Evolutionary conservation across 2,888 invertebrate genomes (phyloP).

Genomic region (Chloroclysta siterata): DNA sequence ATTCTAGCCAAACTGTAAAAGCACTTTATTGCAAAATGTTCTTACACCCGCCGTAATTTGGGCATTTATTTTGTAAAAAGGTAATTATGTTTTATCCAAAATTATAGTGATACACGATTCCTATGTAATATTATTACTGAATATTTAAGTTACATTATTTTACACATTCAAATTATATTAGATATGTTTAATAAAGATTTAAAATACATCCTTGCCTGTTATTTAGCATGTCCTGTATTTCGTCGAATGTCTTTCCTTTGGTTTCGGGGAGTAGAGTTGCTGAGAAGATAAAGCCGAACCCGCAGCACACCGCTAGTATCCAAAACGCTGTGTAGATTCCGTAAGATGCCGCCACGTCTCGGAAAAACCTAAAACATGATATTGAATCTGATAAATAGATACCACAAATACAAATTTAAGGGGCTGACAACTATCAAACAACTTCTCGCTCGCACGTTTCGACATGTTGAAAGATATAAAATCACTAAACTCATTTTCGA

Average conservation of each 20-base stretch:
- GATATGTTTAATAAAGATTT: constrained; percentile 31
- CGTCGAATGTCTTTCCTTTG: constrained; percentile 88
- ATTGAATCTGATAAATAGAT: neutral
- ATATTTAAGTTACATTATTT: constrained; percentile 15
- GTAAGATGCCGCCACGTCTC: constrained; percentile 74
- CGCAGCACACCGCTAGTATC: constrained; percentile 85
- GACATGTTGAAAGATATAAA: too few species aligned
- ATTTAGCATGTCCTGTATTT: constrained; percentile 87
- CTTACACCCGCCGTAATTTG: constrained; percentile 2
- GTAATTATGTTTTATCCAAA: constrained; percentile 11
- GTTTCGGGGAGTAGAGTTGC: constrained; percentile 87
- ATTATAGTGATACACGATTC: constrained; percentile 24
- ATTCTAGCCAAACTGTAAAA: neutral
- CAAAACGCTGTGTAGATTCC: constrained; percentile 88
- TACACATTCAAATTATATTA: constrained; percentile 22
- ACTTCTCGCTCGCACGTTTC: too few species aligned
- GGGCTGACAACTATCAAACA: too few species aligned
- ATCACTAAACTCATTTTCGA: too few species aligned
- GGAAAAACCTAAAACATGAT: constrained; percentile 81
- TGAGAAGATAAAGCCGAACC: constrained; percentile 86
- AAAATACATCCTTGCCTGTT: constrained; percentile 22
- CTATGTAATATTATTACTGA: constrained; percentile 15
- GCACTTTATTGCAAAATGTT: neutral
- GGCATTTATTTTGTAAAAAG: constrained; percentile 20
- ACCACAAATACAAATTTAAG: too few species aligned